Conservation (phyloP, 2,888 invertebrate genomes). For the Morpho deidamia region DNA sequence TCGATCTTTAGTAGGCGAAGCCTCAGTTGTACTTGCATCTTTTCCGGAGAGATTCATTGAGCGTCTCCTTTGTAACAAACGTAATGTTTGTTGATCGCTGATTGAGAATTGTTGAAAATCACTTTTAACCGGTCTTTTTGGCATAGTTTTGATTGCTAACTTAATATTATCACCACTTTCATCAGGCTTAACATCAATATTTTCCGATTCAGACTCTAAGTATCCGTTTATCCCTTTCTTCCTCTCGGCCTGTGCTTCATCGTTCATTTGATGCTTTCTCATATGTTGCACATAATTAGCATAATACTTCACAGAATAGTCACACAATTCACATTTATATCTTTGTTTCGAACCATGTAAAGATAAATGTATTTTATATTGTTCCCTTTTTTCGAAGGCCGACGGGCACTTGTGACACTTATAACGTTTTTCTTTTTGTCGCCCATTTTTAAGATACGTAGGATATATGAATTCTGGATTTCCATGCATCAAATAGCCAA, state of each 20-base stretch:
- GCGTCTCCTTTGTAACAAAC: slow-evolving; percentile 75
- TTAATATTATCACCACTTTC: slow-evolving; percentile 55
- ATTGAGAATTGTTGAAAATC: slow-evolving; percentile 77
- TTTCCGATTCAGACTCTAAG: slow-evolving; percentile 38
- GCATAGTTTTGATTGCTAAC: slow-evolving; percentile 69
- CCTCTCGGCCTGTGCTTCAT: slow-evolving; percentile 80
- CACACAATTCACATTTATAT: slow-evolving; percentile 90
- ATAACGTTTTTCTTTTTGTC: slow-evolving; percentile 86
- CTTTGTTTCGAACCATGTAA: slow-evolving; percentile 90
- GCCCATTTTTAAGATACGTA: slow-evolving; percentile 85
- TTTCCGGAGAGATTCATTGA: slow-evolving; percentile 56
- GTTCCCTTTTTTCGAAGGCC: slow-evolving; percentile 90
- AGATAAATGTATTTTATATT: slow-evolving; percentile 89
- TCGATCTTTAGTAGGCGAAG: slow-evolving; percentile 74
- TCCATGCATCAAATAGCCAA: slow-evolving; percentile 83
- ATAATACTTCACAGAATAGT: slow-evolving; percentile 92
- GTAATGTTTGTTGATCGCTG: slow-evolving; percentile 81
- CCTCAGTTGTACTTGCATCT: slow-evolving; percentile 54
- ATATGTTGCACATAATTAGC: slow-evolving; percentile 90
- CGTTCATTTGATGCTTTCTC: slow-evolving; percentile 86
- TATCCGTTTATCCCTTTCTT: slow-evolving; percentile 52
- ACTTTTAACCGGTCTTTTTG: slow-evolving; percentile 56
- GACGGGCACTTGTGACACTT: slow-evolving; percentile 93
- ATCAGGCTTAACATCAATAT: slow-evolving; percentile 42
- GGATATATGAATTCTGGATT: slow-evolving; percentile 88